Evolutionary conservation across 2,113 vertebrate species (phyloP).

Genomic region (Prionailurus viverrinus): DNA sequence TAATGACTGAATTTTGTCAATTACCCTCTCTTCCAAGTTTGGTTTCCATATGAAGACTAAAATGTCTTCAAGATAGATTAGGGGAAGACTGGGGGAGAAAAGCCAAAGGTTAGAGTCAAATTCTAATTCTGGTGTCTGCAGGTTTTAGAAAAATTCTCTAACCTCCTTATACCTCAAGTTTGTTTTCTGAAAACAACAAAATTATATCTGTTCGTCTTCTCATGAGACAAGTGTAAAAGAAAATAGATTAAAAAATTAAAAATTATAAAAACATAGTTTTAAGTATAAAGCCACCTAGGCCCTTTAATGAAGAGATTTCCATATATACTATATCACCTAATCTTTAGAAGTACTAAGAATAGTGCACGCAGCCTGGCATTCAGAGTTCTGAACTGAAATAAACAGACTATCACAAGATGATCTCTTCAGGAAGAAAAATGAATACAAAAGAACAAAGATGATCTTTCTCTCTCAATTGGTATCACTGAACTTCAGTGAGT

Average conservation of each 20-base stretch:
- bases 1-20: constrained; percentile 8
- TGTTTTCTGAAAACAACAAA: background rate
- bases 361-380: background rate
- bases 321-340: background rate
- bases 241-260: constrained; percentile 14
- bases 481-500: constrained; percentile 43
- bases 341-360: background rate
- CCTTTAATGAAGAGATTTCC: background rate
- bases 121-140: background rate
- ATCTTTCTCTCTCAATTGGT: background rate
- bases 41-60: background rate
- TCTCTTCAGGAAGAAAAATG: background rate
- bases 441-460: background rate
- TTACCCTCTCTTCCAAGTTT: constrained; percentile 33
- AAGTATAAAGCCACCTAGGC: background rate
- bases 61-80: constrained; percentile 40
- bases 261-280: background rate
- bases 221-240: background rate
- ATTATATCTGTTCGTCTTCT: background rate
- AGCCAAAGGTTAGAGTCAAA: background rate
- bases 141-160: constrained; percentile 27
- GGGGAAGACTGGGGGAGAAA: background rate
- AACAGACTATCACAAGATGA: background rate
- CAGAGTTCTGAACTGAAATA: constrained; percentile 41
- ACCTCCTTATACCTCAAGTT: background rate